Base-by-base conservation (phyloP, 2,797 vertebrate species). In the Glossophaga mutica region DNA sequence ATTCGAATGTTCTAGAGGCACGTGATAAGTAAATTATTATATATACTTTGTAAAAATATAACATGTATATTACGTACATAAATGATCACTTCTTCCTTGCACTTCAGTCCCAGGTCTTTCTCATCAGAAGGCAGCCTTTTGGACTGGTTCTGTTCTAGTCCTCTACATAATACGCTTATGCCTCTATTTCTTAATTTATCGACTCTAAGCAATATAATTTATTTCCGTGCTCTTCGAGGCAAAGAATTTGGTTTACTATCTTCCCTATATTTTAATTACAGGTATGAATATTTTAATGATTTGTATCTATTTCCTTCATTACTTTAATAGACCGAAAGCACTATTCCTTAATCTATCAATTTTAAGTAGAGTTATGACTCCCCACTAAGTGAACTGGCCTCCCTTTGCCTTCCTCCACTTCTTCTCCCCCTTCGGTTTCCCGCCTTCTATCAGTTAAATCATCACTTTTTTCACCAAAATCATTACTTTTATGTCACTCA, bases 131-230 rank as follows among this genome's bases (percentile, higher is more conserved):
- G 94, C 50, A 15, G 14, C 10, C 22, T 10, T 88, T 82, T 83
- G 76, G 29, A 67, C 46, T 39, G 82, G 82, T 89, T 94, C 76
- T 85, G n/a, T n/a, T 74, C 91, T 87, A 71, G 83, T 87, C 22
- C 10, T 73, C 42, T 78, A 71, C 87, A 52, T 65, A 74, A 34
- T 73, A 32, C 16, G 6, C 67, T 71, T 92, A 76, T 55, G 67
- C 21, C 12, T 87, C 71, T 92, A 74, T 83, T 85, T 76, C 42
- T 88, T 76, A 39, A 59, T 89, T 24, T 94, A 82, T 73, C 10
- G 55, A 81, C 32, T 89, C 44, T 55, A 83, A 86, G 16, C 50
- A 74, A 37, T 94, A 55, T 55, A 14, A 57, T 52, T 90, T 88
- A 16, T 81, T n/a, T 90, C 62, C 76, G 37, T 24, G 48, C 44